Base-by-base conservation (phyloP, 2,113 vertebrate species). In the Eudyptes chrysolophus region DNA sequence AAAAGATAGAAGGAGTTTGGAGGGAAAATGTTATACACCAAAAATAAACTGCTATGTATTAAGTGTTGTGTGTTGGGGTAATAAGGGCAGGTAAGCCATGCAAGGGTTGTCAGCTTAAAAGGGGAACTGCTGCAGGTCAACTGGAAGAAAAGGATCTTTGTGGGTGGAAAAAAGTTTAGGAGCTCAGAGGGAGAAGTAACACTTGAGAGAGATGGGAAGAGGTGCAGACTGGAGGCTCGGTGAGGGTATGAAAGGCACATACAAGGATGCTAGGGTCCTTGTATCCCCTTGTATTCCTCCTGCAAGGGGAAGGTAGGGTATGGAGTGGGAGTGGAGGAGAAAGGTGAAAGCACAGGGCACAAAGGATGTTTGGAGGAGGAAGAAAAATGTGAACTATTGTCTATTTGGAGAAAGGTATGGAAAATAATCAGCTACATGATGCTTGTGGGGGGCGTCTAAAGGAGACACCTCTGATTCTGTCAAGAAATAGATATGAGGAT, bases 321-420 rank as follows among this genome's bases (percentile, higher is more conserved):
- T 70, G 42, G 46, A 84, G 84, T 96, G 81, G 94, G 87, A 82
- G 74, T 44, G 46, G 7, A 74, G 48, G 51, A 94, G 81, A 92
- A 95, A 89, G 81, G 95, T 91, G 89, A 83, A 89, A 71, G 71
- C 55, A 64, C 61, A 84, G 66, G 76, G 13, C 70, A 93, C 71
- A 92, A 81, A 96, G 95, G 88, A 94, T 87, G 86, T 97, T 94
- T 89, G 92, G 92, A 92, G 96, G 92, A 84, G 95, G 90, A 87
- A 85, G 26, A 70, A 95, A 96, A 94, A 90, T 90, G 71, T 82
- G 48, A 93, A 57, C 65, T 64, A 49, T 52, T 96, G 24, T 80
- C 85, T 96, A 87, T 97, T 96, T 95, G 80, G 84, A 90, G 96
- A 96, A 92, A 97, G 93, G 81, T 95, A 92, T 95, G 95, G 87